Evolutionary conservation across 2,113 vertebrate genomes (phyloP), one percentile per base, ranked within the genome.

Genomic region (Callipepla californica): DNA sequence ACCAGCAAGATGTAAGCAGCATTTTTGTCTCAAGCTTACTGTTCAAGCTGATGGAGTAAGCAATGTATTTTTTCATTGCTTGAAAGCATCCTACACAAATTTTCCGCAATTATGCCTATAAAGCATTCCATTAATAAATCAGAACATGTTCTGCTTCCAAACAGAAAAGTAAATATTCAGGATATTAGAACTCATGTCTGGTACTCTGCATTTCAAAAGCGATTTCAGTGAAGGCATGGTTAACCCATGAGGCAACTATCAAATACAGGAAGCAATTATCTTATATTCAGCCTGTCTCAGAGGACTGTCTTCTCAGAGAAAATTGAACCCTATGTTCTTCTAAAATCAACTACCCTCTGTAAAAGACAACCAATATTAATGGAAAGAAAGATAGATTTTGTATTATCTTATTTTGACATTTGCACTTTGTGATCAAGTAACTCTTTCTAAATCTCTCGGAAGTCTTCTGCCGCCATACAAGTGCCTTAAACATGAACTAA

Each of bases 391-490:
- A 74, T 12, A 38, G 32, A 25, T 32, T 11, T 58, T 50, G 73
- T 44, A 55, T 73, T 87, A 66, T 25, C 85, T 32, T 83, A 74
- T 82, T 93, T 87, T 82, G 81, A 89, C 47, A 85, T 73, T 92
- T 93, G 93, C 87, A 91, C 30, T 85, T 12, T 32, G 16, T 67
- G 36, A 83, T 70, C 36, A 69, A 50, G 23, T 45, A 89, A 85
- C 55, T 86, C 28, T 22, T 61, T 40, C 87, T 92, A 85, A 80
- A 91, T 87, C 81, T 83, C 51, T 70, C 48, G 19, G 30, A 85
- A 83, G 61, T 67, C 87, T 80, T 91, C 85, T 74, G 20, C 40
- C 25, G 77, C 51, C 22, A 32, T 74, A 45, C 18, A 77, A 65
- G 40, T 44, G 17, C 44, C 51, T 83, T 80, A 94, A 91, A 88